These are phyloP conservation scores for Microcebus murinus DNA, from an alignment of 2,113 vertebrate genomes.

Conservation along the genomic window DNA sequence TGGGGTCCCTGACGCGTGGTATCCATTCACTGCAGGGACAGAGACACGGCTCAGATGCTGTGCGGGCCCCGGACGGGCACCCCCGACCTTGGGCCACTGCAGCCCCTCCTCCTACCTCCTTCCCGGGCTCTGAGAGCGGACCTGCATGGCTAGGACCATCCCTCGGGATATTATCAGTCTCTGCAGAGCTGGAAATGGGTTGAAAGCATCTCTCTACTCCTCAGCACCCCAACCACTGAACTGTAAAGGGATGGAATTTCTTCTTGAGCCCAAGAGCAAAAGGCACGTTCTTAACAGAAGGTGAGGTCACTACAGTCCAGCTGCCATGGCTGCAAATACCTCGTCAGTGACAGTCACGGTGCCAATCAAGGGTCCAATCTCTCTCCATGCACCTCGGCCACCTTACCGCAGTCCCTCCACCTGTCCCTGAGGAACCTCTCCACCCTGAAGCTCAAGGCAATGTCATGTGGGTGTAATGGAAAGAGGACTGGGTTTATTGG, in stretches of 20 bases:
- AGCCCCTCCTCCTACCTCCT: background rate
- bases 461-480: too few relatives aligned
- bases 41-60: constrained; percentile 72
- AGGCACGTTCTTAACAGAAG: background rate
- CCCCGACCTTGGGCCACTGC: background rate
- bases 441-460: background rate
- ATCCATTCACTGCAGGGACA: constrained; percentile 94
- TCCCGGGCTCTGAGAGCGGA: background rate
- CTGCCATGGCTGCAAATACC: background rate
- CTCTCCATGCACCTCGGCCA: rapidly evolving
- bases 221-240: background rate
- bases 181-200: background rate
- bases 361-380: background rate
- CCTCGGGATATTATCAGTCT: background rate
- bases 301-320: background rate
- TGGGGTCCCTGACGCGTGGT: constrained; percentile 91
- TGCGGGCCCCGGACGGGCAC: background rate
- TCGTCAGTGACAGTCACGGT: rapidly evolving
- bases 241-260: background rate
- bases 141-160: rapidly evolving
- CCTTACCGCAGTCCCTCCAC: too few relatives aligned
- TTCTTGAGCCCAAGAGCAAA: background rate
- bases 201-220: background rate
- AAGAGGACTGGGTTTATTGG: background rate
- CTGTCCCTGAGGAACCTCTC: background rate